Evolutionary conservation across 1,140 invertebrate species (phyloP).

Genomic region (Hylyphantes graminicola): DNA sequence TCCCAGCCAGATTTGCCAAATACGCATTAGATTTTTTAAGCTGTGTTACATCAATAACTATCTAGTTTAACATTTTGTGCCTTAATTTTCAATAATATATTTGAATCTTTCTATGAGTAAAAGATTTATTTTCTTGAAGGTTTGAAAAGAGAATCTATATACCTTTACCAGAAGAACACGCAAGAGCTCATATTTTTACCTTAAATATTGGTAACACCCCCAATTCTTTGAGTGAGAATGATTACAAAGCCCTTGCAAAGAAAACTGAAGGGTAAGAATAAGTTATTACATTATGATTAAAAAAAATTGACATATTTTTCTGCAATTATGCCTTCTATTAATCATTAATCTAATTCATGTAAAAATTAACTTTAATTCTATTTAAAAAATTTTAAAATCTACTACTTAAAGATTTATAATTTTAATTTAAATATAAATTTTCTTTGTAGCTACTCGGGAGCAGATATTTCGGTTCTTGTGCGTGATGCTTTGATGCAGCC

Average conservation of each 20-base stretch:
- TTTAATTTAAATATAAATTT: background rate
- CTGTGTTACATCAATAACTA: no score
- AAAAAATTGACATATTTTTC: background rate
- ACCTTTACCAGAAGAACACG: slow-evolving; percentile 93
- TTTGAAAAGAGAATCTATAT: slow-evolving; percentile 99
- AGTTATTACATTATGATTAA: background rate
- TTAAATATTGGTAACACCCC: slow-evolving; percentile 93
- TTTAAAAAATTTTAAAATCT: background rate
- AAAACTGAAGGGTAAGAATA: slow-evolving; percentile 82
- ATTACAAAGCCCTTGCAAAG: slow-evolving; percentile 85
- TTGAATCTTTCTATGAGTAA: background rate
- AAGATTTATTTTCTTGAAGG: slow-evolving; percentile 62
- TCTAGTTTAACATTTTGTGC: no score
- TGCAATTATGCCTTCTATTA: background rate
- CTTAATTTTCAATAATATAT: background rate
- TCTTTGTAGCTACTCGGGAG: slow-evolving; percentile 78
- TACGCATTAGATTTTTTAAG: no score
- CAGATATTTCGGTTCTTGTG: slow-evolving; percentile 98
- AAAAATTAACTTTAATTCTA: background rate
- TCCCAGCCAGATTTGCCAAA: no score
- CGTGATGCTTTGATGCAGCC: slow-evolving; percentile 99
- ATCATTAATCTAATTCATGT: background rate
- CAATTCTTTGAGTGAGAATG: slow-evolving; percentile 85
- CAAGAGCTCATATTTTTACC: slow-evolving; percentile 94
- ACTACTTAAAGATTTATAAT: background rate